Evolutionary conservation across 2,113 vertebrate species (phyloP), one percentile per base, ranked within the genome.

Genomic region (Laterallus jamaicensis): DNA sequence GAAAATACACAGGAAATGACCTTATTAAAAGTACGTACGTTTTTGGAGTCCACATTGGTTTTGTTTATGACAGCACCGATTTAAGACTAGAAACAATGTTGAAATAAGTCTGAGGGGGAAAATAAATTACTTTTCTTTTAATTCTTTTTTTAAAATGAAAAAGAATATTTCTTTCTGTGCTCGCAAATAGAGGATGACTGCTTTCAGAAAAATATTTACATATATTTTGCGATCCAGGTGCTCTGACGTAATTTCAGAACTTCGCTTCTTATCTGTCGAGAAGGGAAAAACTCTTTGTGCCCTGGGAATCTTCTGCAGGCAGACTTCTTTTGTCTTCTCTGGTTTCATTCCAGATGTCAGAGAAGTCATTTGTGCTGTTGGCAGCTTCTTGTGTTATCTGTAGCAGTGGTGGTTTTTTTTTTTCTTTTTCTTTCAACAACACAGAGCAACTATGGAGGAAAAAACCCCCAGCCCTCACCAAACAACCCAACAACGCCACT

Each of bases 341-440:
- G 82, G 80, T 93, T 93, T 76, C 26, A 90, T 94, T 93, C 93
- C 93, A 95, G 90, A 92, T 94, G 90, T 92, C 85, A 88, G 92
- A 91, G 54, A 37, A 96, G 75, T 92, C 32, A 69, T 82, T 88
- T 92, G 74, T 76, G 70, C 78, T 91, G 78, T 73, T 95, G 92
- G 87, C 90, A 95, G 87, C 77, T 68, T 35, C 74, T 84, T 82
- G 35, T 28, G 54, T 21, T 81, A 22, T 91, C 86, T 92, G 73
- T 73, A 70, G 68, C 1, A 4, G 60, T 58, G 67, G 32, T 54
- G 35, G 31, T 31, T 88, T 44, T 2, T 9, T 55, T 50, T 7
- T 22, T 25, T 32, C 13, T 35, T 29, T 6, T 3, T 49, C 21
- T 49, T 49, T 49, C 7, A 78, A 35, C 20, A 77, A 10, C 37